Percentiles rank a stretch among this genome's conserved stretches.
phyloP scores from a whole-genome alignment of 1,140 invertebrate species.

The Teleogryllus occipitalis region DNA sequence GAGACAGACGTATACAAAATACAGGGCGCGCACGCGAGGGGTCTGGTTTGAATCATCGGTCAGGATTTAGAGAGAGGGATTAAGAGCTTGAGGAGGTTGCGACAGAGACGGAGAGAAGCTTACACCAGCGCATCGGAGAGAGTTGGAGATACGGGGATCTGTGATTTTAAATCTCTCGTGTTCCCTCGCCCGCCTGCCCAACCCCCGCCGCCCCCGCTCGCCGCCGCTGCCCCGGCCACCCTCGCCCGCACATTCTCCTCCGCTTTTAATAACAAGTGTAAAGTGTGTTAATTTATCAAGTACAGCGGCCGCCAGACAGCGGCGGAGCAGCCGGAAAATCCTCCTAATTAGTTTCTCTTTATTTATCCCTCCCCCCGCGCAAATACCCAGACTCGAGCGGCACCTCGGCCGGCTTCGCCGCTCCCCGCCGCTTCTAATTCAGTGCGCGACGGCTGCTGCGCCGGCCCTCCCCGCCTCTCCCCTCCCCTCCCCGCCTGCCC shows the following conservation, averaged over 20 bases:
- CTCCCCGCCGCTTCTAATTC: background rate
- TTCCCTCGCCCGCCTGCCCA: background rate
- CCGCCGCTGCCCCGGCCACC: too few species aligned
- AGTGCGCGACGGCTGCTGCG: background rate
- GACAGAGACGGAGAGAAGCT: background rate
- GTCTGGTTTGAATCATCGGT: conserved; percentile 3
- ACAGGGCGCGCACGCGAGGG: background rate
- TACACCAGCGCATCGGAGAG: background rate
- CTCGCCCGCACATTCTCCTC: background rate
- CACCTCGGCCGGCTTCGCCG: background rate
- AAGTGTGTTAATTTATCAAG: conserved; percentile 4
- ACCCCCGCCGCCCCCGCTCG: too few species aligned
- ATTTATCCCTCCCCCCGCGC: background rate
- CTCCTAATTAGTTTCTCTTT: conserved; percentile 5
- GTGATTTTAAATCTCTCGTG: conserved; percentile 4
- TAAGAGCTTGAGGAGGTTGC: background rate
- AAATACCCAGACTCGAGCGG: background rate
- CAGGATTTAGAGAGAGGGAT: conserved; percentile 3
- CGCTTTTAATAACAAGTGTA: background rate
- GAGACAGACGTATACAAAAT: background rate
- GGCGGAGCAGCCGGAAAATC: background rate
- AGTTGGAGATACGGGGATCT: background rate
- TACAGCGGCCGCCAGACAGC: background rate
- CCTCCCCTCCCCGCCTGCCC: too few species aligned
- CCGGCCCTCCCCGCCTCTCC: too few species aligned